Evolutionary conservation across 2,113 vertebrate species (phyloP), one percentile per base, ranked within the genome.

Genomic region (Pygathrix nemaeus): DNA sequence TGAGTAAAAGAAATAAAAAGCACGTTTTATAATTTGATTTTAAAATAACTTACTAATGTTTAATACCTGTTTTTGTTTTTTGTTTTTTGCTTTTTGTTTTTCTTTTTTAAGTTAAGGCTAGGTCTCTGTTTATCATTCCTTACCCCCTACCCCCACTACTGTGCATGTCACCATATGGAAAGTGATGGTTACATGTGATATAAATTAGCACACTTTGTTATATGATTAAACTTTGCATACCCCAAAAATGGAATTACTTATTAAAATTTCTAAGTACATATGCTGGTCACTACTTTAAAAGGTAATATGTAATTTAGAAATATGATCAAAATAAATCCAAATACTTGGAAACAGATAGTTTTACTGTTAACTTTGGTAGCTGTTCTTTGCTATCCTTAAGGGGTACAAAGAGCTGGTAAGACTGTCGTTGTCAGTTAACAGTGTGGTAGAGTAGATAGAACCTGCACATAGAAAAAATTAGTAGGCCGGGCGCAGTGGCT

Each of bases 251-350:
- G 9, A 72, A 52, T 93, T 92, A 61, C 50, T 88, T 93, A 84
- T 52, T 68, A 88, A 93, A 95, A 59, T n/a, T 23, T 92, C 35
- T 88, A 61, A 80, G 30, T n/a, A 88, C 55, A 21, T 80, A 45
- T 17, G 3, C 17, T 78, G 25, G 5, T 76, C 87, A 55, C 20
- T 75, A 50, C 76, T 82, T 90, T 90, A 50, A 64, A 83, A 94
- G 75, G 11, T 57, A 85, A 61, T 50, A 23, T 92, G 6, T 78
- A 72, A 97, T 92, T 94, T 92, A 68, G 57, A 87, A 86, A 59
- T 92, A 50, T 43, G 12, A 96, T 61, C 48, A 91, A 95, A 76
- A 88, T 20, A 90, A 97, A 79, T 50, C 40, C 23, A 68, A 93
- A 80, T 88, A 75, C 68, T 38, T 90, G 88, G 50, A 52, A 70